Evolutionary conservation across 2,113 vertebrate genomes (phyloP), one percentile per base, ranked within the genome.

Genomic region (Gobio gobio): DNA sequence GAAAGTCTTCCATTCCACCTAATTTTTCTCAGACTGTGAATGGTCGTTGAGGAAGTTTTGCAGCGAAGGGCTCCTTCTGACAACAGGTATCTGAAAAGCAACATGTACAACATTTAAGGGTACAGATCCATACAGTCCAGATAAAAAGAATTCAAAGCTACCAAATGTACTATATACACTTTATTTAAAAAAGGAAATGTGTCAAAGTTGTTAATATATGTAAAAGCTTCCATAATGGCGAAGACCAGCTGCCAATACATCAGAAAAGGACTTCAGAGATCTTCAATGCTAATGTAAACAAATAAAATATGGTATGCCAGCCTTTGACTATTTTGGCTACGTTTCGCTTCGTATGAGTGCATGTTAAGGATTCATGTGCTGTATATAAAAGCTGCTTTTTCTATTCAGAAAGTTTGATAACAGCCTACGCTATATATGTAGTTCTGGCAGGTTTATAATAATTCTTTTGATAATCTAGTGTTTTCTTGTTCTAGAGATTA

Each of bases 31-130:
- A 58, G 54, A 82, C 49, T 83, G 84, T 74, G 45, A 82, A 47
- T 56, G 84, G 58, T 87, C 36, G 13, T 63, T 75, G 77, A 86
- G 78, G 88, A 86, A 78, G 59, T 84, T 87, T 76, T 84, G 86
- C 29, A 89, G 82, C n/a, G 86, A 87, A 20, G 73, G 82, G 63
- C 64, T 86, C 83, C 81, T 86, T 78, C 75, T 66, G 36, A 85
- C 63, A 47, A 88, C 68, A 59, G 78, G 72, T 58, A 86, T 81
- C 88, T 89, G 86, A 56, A 87, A 86, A 54, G 76, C 78, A 80
- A 86, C 59, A 87, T 77, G 56, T 58, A 56, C 51, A 87, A 43
- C 29, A 68, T 83, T 78, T 83, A 59, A 75, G 61, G n/a, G 61
- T 45, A 84, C 77, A 59, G 26, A 26, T 63, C 5, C 18, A 10